Conservation (phyloP, 1,140 invertebrate species). For the Pseudomyrmex concolor region DNA sequence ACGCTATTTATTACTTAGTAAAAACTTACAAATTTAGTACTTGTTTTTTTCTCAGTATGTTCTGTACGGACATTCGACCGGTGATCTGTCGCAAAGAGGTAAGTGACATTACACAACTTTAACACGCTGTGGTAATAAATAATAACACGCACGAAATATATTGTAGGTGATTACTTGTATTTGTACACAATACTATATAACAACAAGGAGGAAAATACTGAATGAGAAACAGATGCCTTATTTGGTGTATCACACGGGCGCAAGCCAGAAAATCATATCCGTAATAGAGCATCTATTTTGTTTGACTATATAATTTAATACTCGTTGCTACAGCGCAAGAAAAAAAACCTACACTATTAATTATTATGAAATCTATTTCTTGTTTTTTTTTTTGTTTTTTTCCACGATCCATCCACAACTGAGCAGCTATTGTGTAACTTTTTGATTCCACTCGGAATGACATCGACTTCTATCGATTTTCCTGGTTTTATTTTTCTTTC, state of each 20-base stretch:
- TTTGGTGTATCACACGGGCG: slow-evolving; percentile 65
- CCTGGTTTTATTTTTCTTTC: no score
- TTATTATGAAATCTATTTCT: slow-evolving; percentile 11
- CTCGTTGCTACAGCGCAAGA: slow-evolving; percentile 60
- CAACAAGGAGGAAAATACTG: slow-evolving; percentile 80
- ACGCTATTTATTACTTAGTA: background rate
- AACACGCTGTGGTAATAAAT: background rate
- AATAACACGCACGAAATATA: slow-evolving; percentile 18
- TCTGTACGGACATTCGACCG: no score
- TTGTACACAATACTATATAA: slow-evolving; percentile 79
- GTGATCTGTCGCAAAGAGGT: slow-evolving; percentile 9
- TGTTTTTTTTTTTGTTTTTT: background rate
- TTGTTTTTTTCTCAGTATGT: no score
- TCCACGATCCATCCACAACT: background rate
- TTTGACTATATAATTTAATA: slow-evolving; percentile 72
- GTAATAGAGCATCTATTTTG: slow-evolving; percentile 60
- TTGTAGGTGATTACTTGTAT: slow-evolving; percentile 73
- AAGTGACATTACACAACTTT: slow-evolving; percentile 1
- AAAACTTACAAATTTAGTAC: background rate
- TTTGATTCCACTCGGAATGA: no score
- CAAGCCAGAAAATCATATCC: slow-evolving; percentile 55
- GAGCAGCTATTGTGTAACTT: no score
- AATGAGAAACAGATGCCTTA: slow-evolving; percentile 76
- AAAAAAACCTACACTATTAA: slow-evolving; percentile 48
- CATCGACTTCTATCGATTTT: no score